Conservation (phyloP, 2,888 invertebrate species). For the Mamestra brassicae region DNA sequence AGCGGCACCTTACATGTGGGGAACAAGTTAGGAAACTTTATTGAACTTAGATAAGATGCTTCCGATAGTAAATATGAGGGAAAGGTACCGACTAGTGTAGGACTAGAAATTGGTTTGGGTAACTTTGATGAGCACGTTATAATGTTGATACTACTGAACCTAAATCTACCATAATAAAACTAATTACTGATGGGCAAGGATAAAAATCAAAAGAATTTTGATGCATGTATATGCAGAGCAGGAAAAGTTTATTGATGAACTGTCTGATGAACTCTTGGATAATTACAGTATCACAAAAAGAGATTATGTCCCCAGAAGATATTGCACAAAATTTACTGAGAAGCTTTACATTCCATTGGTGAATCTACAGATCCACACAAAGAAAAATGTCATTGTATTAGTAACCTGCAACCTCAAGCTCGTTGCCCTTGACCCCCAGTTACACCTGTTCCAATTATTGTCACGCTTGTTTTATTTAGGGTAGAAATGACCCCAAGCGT, state of each 20-base stretch:
- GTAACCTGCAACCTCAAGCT: background rate
- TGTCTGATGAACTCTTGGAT: no score
- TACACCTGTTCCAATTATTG: conserved; percentile 48
- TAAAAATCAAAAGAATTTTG: background rate
- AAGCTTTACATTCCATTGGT: background rate
- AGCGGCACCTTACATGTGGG: conserved; percentile 62
- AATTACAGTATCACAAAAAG: no score
- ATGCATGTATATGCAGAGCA: background rate
- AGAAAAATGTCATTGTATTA: background rate
- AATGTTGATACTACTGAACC: no score
- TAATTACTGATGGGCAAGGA: background rate
- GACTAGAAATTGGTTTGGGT: background rate
- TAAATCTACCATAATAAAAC: background rate
- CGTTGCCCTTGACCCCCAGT: conserved; percentile 41
- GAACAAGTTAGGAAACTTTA: conserved; percentile 48
- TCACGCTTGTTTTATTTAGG: conserved; percentile 37
- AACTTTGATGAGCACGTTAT: no score
- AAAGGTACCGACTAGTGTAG: conserved; percentile 8
- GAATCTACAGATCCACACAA: background rate
- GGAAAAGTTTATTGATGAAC: no score
- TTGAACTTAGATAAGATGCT: conserved; percentile 65
- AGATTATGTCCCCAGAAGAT: no score
- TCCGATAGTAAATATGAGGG: conserved; percentile 56
- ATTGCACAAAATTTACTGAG: background rate
- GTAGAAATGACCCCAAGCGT: conserved; percentile 41